A percentile compares a stretch with the other conserved stretches of the same genome.
These are phyloP conservation scores for Phortica magna DNA, from an alignment of 2,888 invertebrate genomes.

Conservation along the genomic window DNA sequence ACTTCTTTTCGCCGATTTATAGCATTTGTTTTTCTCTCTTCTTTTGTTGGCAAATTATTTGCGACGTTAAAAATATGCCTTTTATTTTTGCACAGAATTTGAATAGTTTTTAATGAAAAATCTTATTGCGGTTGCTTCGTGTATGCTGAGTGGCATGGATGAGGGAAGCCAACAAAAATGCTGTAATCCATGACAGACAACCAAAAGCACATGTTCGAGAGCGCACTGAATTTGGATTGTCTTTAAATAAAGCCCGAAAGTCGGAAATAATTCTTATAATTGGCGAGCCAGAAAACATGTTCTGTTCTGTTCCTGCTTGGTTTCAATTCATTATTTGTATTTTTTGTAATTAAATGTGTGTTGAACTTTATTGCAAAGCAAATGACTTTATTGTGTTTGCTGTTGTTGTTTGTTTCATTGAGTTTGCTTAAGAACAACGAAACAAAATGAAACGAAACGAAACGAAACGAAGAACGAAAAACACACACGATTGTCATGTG, in stretches of 20 bases:
- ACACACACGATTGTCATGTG: neutral
- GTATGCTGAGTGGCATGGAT: too few relatives aligned
- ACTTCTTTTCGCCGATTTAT: too few relatives aligned
- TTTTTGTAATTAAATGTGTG: slow-evolving; percentile 7
- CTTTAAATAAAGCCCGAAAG: too few relatives aligned
- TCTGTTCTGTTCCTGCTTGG: neutral
- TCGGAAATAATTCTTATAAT: too few relatives aligned
- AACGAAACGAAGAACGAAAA: neutral
- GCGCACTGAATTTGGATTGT: too few relatives aligned
- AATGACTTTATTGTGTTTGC: neutral
- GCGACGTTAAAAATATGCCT: slow-evolving; percentile 9
- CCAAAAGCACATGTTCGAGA: too few relatives aligned
- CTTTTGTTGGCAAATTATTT: slow-evolving; percentile 30
- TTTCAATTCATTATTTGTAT: neutral
- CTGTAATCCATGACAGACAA: too few relatives aligned
- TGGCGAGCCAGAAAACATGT: too few relatives aligned
- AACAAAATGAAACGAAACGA: neutral
- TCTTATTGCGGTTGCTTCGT: too few relatives aligned
- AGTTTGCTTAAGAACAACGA: neutral
- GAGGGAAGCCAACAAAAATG: too few relatives aligned
- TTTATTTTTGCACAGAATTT: slow-evolving; percentile 5
- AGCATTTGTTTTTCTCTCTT: slow-evolving; percentile 28
- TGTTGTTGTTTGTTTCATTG: neutral
- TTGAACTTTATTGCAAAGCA: slow-evolving; percentile 1
- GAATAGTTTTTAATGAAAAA: slow-evolving; percentile 23